Conservation (phyloP, 2,113 vertebrate species). For the Diphyllodes magnificus region DNA sequence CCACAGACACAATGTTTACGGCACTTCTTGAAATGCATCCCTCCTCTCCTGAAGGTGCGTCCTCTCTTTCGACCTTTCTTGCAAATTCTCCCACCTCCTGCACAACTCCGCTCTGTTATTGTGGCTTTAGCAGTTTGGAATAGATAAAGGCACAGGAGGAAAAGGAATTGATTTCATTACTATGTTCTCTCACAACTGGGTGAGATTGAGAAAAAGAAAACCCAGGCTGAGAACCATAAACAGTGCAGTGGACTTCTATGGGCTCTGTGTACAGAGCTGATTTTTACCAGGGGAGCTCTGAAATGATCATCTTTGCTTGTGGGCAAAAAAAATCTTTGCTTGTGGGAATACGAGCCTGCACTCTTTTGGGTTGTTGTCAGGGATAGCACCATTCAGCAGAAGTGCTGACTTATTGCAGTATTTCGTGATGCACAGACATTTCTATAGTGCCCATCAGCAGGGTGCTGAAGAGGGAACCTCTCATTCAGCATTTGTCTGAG, state of each 20-base stretch:
- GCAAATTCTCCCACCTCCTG: neutral
- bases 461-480: neutral
- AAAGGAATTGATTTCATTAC: neutral
- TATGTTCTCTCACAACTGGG: neutral
- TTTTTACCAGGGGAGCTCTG: neutral
- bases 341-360: neutral
- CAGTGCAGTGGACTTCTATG: neutral
- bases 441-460: neutral
- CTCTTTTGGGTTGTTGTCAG: neutral
- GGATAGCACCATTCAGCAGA: neutral
- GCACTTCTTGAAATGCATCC: neutral
- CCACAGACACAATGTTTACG: fast-evolving
- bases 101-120: neutral
- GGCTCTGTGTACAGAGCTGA: neutral
- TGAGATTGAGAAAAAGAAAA: neutral
- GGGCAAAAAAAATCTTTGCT: neutral
- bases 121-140: neutral
- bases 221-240: neutral
- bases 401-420: neutral
- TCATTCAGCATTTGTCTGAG: neutral
- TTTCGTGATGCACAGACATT: neutral
- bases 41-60: neutral
- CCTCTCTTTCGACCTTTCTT: neutral
- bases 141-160: neutral
- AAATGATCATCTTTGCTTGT: neutral